Base-by-base conservation (phyloP, 1,140 invertebrate genomes). In the Diabrotica undecimpunctata region DNA sequence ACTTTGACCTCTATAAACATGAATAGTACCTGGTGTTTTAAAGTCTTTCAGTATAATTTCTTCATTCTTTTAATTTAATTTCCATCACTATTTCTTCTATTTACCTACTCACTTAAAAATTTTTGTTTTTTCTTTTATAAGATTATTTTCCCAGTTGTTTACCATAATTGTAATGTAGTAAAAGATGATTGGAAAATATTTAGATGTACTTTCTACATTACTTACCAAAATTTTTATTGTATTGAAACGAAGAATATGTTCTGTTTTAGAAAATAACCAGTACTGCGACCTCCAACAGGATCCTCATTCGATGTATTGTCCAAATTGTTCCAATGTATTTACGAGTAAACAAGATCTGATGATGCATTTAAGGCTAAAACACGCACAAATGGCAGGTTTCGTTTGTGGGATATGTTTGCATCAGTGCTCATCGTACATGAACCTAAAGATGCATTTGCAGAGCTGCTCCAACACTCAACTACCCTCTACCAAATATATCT, bases 371-470 rank as follows among this genome's bases (percentile, higher is more conserved):
- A 74, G 83, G 10, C 79, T 83, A 10, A 83, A 82, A 14, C 85
- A 86, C 66, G 80, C 83, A 64, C 79, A 84, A 68, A 79, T 80
- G 55, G 81, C 83, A 5, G 79, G 81, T n/a, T 82, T 83, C 56
- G 81, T 84, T 0, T 86, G 85, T 68, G 83, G 84, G 13, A 77
- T 86, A 39, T 86, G 85, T 70, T 71, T 86, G 14, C 81, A 84
- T 68, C 82, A 85, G 9, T 83, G 81, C 61, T 76, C 73, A 0
- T 79, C 84, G 54, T 81, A 81, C 66, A 73, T 74, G 5, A 80
- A 83, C 65, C 75, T 86, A 35, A 72, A 79, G 25, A 78, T 79
- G 66, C 85, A 86, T 62, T 78, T 85, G 0, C 79, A 83, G 63
- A 80, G 78, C 69, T 83, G 82, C 65, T 78, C 80, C 12, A 79